Evolutionary conservation across 1,140 invertebrate species (phyloP), one percentile per base, ranked within the genome.

Genomic region (Leptonema lineaticorne): DNA sequence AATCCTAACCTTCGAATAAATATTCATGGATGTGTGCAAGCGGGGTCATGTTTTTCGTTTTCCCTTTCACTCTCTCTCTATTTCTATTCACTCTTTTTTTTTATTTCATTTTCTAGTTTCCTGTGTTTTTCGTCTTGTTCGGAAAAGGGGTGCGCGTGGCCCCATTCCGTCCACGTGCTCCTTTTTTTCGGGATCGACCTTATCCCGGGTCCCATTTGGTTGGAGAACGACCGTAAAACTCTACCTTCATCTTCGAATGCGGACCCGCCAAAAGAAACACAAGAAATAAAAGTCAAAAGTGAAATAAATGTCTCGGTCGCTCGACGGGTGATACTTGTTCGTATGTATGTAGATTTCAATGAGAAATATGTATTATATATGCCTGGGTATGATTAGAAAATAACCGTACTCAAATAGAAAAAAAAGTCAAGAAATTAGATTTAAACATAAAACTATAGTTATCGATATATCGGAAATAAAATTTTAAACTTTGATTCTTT

Each of bases 201-300:
- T 45, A 6, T n/a, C 20, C 2, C 60, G 66, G 50, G 58, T 68
- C 66, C 57, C 46, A 68, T 68, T 68, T 68, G 26, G 33, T 50
- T 48, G 62, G 66, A 69, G 67, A 28, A 56, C 24, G 68, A 58
- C 63, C 62, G 63, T 69, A 69, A 69, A 69, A 65, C 53, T 65
- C 56, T 63, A 65, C 57, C 68, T 60, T 59, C 63, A 69, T 69
- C 62, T 69, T 64, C 33, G 29, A 8, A 14, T 11, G 37, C 28
- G 53, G 37, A 58, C 62, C 33, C 11, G 37, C 37, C 41, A 69
- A 65, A 53, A 69, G 60, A 69, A 69, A 57, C 33, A 58, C 45
- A 29, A 65, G 68, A 33, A 65, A 69, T 69, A 69, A 69, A 69
- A 65, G 62, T 69, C 68, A 69, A 69, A 69, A 69, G 62, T 65